These are phyloP conservation scores for Dynastes grantii DNA, from an alignment of 2,888 invertebrate species.

Conservation along the genomic window DNA sequence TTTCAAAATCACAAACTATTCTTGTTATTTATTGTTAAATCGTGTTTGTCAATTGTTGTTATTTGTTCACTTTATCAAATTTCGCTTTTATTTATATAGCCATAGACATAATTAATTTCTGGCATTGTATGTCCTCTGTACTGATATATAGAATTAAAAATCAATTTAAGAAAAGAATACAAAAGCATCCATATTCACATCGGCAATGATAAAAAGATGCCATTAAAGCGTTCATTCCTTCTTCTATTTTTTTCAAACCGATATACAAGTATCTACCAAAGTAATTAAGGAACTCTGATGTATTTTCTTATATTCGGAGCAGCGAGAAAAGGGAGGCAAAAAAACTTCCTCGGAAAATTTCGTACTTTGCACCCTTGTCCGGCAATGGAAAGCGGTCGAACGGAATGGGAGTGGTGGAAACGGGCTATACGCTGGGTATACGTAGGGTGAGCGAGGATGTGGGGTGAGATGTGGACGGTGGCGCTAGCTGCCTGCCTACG, in stretches of 20 bases:
- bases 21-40: too few relatives aligned
- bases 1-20: too few relatives aligned
- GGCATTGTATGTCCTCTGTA: too few relatives aligned
- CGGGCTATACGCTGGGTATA: conserved; percentile 7
- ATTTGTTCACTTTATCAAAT: too few relatives aligned
- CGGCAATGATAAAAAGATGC: conserved; percentile 29
- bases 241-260: conserved; percentile 42
- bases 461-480: conserved; percentile 25
- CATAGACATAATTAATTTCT: too few relatives aligned
- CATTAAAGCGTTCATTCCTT: conserved; percentile 37
- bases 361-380: conserved; percentile 58
- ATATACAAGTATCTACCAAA: conserved; percentile 43
- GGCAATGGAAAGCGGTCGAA: conserved; percentile 49
- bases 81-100: too few relatives aligned
- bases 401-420: conserved; percentile 51
- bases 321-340: conserved; percentile 41
- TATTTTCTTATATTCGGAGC: conserved; percentile 45
- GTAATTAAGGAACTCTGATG: conserved; percentile 47
- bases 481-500: conserved; percentile 26
- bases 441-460: conserved; percentile 9
- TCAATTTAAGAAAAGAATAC: neutral
- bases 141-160: too few relatives aligned
- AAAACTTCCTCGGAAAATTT: conserved; percentile 49
- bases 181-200: conserved; percentile 29
- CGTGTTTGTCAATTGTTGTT: too few relatives aligned